Base-by-base conservation (phyloP, 1,140 invertebrate genomes). In the Drosophila tropicalis region DNA sequence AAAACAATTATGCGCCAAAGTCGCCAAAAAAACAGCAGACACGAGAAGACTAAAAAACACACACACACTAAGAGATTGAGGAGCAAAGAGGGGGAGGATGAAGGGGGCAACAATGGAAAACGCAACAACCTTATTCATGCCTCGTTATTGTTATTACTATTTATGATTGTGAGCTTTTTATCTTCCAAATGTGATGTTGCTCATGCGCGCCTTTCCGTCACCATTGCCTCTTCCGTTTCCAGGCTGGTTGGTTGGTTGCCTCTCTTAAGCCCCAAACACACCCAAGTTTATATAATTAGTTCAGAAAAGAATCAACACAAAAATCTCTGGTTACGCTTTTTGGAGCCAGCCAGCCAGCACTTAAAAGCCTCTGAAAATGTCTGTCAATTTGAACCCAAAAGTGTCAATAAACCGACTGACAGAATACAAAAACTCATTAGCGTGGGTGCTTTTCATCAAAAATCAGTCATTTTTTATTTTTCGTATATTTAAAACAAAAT, bases 401-500 rank as follows among this genome's bases (percentile, higher is more conserved):
- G 29, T 78, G 70, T 67, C 79, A 82, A 82, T 39, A 74, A 72
- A 73, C 61, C 56, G 58, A 19, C 12, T 19, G 60, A 29, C n/a
- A 68, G 5, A 47, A 22, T 32, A 12, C 10, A 32, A 36, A 36
- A 13, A 51, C 6, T 44, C 41, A n/a, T 55, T 22, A 44, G 10
- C 34, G 7, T 12, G 15, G 19, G 10, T 19, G 44, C 9, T 63
- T 39, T 73, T 75, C 29, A 29, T 71, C 40, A 71, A 71, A 85
- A 85, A 85, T 86, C 81, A 86, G 81, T 85, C 82, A 70, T 71
- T 76, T 76, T 86, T 85, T 84, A 87, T 87, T 86, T 76, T 56
- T 67, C 65, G 5, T 2, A 39, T 47, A 76, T n/a, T n/a, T n/a
- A 73, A 82, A 76, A 83, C 84, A 87, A 80, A 86, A 76, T 82